A percentile compares a stretch with the other conserved stretches of the same genome.
Conservation (phyloP, 1,140 invertebrate genomes). For the Antheraea pernyi region DNA sequence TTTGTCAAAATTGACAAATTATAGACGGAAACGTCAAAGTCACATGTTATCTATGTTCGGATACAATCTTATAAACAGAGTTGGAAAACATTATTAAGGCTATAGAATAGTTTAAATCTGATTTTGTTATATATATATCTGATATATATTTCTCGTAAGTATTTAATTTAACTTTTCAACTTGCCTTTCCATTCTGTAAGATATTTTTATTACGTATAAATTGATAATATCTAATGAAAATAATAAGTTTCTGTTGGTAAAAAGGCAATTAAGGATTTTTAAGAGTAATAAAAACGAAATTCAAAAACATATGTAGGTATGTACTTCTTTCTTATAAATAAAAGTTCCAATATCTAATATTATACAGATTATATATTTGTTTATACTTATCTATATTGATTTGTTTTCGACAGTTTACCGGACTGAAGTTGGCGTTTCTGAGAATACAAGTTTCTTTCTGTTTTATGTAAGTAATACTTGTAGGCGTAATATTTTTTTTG, state of each 20-base stretch:
- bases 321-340: too few species aligned
- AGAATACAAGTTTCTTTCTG: slow-evolving; percentile 63
- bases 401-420: slow-evolving; percentile 29
- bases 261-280: too few species aligned
- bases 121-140: not conserved
- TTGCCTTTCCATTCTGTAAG: too few species aligned
- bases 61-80: not conserved
- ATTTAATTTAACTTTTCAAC: not conserved
- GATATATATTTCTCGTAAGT: not conserved
- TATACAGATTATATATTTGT: not conserved
- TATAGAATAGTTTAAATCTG: not conserved
- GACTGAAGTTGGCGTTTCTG: slow-evolving; percentile 64
- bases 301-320: not conserved
- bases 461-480: slow-evolving; percentile 63
- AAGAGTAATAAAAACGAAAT: not conserved
- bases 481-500: slow-evolving; percentile 49
- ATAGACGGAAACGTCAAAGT: slow-evolving; percentile 15
- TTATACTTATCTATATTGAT: not conserved
- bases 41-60: slow-evolving; percentile 17
- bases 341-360: not conserved
- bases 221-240: too few species aligned
- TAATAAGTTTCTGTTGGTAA: too few species aligned
- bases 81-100: not conserved
- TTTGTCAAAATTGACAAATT: not conserved
- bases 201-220: too few species aligned